phyloP scores from a whole-genome alignment of 2,113 vertebrate species.

The Sylvilagus bachmani region DNA sequence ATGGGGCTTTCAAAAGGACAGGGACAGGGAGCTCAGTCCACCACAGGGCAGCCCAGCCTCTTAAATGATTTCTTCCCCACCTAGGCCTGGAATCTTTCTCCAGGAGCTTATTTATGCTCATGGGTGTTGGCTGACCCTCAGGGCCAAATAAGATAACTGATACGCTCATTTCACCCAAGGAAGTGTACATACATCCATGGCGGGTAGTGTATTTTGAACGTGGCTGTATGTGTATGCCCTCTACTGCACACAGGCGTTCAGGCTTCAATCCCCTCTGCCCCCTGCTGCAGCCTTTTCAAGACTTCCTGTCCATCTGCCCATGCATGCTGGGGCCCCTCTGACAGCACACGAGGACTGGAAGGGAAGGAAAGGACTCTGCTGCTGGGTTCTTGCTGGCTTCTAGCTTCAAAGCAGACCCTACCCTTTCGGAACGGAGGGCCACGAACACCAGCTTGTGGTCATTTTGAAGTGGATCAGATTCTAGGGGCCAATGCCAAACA shows the following conservation, averaged over 20 bases:
- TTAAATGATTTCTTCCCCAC: background rate
- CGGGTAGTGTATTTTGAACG: background rate
- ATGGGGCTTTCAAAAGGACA: background rate
- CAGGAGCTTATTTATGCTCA: background rate
- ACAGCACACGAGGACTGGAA: background rate
- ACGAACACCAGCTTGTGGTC: slow-evolving; percentile 60
- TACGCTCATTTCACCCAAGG: background rate
- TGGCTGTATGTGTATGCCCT: accelerated
- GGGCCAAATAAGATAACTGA: background rate
- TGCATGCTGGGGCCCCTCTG: background rate
- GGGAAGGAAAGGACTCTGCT: background rate
- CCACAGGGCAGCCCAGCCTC: background rate
- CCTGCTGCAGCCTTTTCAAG: background rate
- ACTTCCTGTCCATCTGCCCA: background rate
- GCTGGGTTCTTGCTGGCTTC: background rate
- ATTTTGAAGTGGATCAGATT: slow-evolving; percentile 69
- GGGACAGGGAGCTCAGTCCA: background rate
- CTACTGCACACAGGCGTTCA: background rate
- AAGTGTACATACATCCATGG: background rate
- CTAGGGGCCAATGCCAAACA: slow-evolving; percentile 77
- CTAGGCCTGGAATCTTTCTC: background rate
- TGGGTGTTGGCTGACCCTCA: background rate
- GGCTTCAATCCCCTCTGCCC: background rate
- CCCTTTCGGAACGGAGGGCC: slow-evolving; percentile 49
- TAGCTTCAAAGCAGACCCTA: slow-evolving; percentile 58